These are phyloP conservation scores for Coregonus suidteri DNA, from an alignment of 2,797 vertebrate genomes.

Conservation along the genomic window DNA sequence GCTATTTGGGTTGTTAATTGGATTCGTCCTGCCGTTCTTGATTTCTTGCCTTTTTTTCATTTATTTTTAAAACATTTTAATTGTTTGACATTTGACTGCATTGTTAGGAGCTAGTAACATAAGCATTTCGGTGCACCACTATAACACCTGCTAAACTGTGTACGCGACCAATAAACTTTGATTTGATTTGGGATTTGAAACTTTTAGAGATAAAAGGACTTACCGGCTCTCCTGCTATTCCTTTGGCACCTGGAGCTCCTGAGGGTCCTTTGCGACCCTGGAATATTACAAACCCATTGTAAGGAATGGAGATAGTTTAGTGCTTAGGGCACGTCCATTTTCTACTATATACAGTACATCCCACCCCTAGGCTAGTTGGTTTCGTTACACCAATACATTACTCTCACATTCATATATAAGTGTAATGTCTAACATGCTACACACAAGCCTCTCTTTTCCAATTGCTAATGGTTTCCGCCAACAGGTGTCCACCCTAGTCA, in stretches of 20 bases:
- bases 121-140: too few relatives aligned
- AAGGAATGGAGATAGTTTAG: neutral
- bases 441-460: neutral
- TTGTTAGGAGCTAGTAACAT: too few relatives aligned
- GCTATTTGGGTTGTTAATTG: too few relatives aligned
- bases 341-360: neutral
- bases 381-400: neutral
- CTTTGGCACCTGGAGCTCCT: conserved; percentile 88
- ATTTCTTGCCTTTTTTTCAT: too few relatives aligned
- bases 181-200: neutral
- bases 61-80: too few relatives aligned
- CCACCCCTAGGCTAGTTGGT: neutral
- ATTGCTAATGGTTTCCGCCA: too few relatives aligned
- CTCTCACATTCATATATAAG: neutral
- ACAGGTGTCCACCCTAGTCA: conserved; percentile 18
- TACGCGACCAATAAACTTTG: too few relatives aligned
- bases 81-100: too few relatives aligned
- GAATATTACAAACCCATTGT: conserved; percentile 34
- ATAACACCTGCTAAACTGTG: too few relatives aligned
- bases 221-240: conserved; percentile 86
- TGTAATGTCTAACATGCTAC: neutral
- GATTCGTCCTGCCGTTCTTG: too few relatives aligned
- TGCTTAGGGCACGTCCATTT: neutral
- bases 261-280: conserved; percentile 89
- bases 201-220: conserved; percentile 50